Evolutionary conservation across 2,113 vertebrate species (phyloP).

Genomic region (Eurypyga helias): DNA sequence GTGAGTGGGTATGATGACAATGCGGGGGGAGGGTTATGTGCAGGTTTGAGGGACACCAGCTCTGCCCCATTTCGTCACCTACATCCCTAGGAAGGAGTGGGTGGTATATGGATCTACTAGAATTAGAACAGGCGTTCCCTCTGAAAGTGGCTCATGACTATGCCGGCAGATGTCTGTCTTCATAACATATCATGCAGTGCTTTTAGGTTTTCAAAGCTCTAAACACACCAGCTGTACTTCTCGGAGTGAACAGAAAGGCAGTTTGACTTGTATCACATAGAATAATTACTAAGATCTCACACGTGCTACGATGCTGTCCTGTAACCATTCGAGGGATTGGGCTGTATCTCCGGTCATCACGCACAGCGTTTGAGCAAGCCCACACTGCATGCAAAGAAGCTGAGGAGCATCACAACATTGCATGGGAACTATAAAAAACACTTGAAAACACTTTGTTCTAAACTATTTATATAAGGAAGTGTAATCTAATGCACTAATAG

Average conservation of each 20-base stretch:
- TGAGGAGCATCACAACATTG: not conserved
- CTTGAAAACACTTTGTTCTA: not conserved
- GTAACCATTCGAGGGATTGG: rapidly evolving
- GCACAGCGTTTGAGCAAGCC: not conserved
- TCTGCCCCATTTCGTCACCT: not conserved
- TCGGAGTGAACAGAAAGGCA: not conserved
- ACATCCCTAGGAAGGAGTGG: not conserved
- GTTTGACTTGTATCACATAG: not conserved
- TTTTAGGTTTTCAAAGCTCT: not conserved
- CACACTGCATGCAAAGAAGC: rapidly evolving
- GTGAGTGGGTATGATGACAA: rapidly evolving
- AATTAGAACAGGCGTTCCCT: not conserved
- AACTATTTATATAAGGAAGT: not conserved
- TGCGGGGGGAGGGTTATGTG: not conserved
- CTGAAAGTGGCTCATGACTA: not conserved
- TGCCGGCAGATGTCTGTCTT: not conserved
- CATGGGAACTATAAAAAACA: not conserved
- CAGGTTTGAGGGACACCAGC: not conserved
- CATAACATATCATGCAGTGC: not conserved
- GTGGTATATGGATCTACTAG: not conserved
- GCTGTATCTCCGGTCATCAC: not conserved
- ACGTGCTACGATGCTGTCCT: rapidly evolving
- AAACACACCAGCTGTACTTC: not conserved
- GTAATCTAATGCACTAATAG: not conserved
- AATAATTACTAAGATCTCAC: not conserved